Evolutionary conservation across 2,113 vertebrate genomes (phyloP).

Genomic region (Megalops atlanticus): DNA sequence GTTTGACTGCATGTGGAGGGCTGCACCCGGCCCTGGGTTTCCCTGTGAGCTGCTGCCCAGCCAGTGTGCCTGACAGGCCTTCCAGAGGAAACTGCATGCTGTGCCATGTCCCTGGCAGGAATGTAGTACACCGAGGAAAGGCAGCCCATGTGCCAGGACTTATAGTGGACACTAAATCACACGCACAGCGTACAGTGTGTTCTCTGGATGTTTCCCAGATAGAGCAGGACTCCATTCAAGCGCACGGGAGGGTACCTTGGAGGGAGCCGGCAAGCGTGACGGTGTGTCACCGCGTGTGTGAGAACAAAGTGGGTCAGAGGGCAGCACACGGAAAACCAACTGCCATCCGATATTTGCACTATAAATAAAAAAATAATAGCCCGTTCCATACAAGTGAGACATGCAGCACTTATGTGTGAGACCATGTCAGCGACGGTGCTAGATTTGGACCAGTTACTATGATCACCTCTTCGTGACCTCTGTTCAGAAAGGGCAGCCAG

Average conservation of each 20-base stretch:
- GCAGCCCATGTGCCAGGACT: not conserved
- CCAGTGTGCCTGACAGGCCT: not conserved
- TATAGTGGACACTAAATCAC: not conserved
- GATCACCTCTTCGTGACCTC: not conserved
- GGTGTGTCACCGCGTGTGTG: not conserved
- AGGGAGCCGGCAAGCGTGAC: not conserved
- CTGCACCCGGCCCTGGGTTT: not conserved
- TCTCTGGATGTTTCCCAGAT: not conserved
- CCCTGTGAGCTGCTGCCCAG: not conserved
- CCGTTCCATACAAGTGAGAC: not conserved
- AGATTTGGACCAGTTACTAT: not conserved
- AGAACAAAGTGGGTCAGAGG: not conserved
- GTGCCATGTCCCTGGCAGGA: not conserved
- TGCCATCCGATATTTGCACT: not conserved
- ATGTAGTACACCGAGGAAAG: not conserved
- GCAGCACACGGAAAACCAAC: not conserved
- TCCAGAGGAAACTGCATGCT: too few relatives aligned
- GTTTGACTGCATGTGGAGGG: too few relatives aligned
- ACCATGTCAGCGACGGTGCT: not conserved
- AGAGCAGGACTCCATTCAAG: not conserved
- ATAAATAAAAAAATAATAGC: not conserved
- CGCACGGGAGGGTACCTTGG: not conserved
- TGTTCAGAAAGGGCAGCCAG: not conserved
- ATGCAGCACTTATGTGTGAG: not conserved
- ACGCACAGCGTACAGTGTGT: not conserved